These are phyloP conservation scores for Squalus acanthias DNA, from an alignment of 2,797 vertebrate genomes.

Conservation along the genomic window DNA sequence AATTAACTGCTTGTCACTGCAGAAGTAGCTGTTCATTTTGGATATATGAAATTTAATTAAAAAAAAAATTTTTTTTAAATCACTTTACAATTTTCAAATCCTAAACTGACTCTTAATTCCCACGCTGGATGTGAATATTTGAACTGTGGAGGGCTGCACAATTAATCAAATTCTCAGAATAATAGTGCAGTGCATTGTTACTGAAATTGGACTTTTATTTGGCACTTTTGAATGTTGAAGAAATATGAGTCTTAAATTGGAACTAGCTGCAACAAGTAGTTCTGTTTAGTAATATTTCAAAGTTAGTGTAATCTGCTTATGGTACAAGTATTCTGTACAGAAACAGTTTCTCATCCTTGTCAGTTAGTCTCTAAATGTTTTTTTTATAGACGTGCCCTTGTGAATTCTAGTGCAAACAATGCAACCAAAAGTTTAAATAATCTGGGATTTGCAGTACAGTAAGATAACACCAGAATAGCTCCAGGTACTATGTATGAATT, in stretches of 20 bases:
- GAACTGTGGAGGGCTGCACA: neutral
- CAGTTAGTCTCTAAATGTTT: neutral
- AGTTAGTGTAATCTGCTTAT: neutral
- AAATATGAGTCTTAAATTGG: neutral
- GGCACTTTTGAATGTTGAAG: neutral
- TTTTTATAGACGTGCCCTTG: neutral
- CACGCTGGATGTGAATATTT: neutral
- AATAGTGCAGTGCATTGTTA: neutral
- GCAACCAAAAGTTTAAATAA: neutral
- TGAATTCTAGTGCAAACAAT: neutral
- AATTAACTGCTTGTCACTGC: neutral
- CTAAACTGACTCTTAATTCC: neutral
- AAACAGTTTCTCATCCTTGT: neutral
- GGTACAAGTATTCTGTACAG: neutral
- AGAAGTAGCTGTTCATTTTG: neutral
- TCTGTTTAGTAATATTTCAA: neutral
- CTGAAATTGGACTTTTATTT: slow-evolving; percentile 3
- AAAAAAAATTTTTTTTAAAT: neutral
- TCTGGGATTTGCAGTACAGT: neutral
- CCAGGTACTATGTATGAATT: neutral
- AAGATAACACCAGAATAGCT: neutral
- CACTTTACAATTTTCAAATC: neutral
- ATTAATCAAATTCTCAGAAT: neutral
- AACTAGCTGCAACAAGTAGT: neutral
- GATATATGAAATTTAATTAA: neutral